A percentile compares a stretch with the other conserved stretches of the same genome.
These are phyloP conservation scores for Marronus borbonicus DNA, from an alignment of 2,888 invertebrate species.

Conservation along the genomic window DNA sequence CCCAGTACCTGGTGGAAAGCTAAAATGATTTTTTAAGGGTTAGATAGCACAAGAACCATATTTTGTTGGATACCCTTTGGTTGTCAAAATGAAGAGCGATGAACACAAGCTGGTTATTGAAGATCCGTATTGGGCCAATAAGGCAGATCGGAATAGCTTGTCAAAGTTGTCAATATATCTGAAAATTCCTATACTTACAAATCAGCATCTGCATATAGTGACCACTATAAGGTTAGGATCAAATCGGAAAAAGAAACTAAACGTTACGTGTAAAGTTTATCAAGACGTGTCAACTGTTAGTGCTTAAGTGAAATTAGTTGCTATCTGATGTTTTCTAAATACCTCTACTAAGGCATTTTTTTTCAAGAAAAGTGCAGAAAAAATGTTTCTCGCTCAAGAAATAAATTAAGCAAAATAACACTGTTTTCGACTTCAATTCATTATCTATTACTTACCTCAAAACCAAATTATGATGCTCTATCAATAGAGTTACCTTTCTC, in stretches of 20 bases:
- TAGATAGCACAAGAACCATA: background rate
- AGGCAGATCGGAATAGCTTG: background rate
- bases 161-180: slow-evolving; percentile 20
- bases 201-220: too few relatives aligned
- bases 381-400: too few relatives aligned
- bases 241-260: too few relatives aligned
- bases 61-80: background rate
- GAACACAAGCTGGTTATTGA: slow-evolving; percentile 17
- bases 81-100: slow-evolving; percentile 8
- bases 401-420: too few relatives aligned
- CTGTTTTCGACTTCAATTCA: background rate
- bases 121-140: background rate
- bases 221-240: too few relatives aligned
- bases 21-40: background rate
- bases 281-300: too few relatives aligned
- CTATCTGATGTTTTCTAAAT: too few relatives aligned
- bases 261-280: too few relatives aligned
- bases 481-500: background rate
- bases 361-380: too few relatives aligned
- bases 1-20: slow-evolving; percentile 7
- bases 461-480: slow-evolving; percentile 33
- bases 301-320: too few relatives aligned
- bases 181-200: background rate
- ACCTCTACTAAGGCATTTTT: too few relatives aligned
- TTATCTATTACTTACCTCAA: background rate